Base-by-base conservation (phyloP, 1,140 invertebrate genomes). In the Chymomyza costata region DNA sequence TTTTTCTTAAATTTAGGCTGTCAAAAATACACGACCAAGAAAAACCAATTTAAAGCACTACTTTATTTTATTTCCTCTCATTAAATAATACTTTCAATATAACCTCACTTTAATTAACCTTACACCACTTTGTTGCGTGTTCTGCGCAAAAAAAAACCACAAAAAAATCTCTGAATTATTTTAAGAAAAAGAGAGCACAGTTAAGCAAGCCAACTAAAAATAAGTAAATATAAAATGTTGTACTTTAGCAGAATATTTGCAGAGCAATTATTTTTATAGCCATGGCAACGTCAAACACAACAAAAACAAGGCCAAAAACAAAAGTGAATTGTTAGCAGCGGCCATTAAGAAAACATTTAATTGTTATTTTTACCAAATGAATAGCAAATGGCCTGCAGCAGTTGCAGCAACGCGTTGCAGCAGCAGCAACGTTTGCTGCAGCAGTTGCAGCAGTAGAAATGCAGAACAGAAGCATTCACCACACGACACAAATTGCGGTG, bases 281-380 rank as follows among this genome's bases (percentile, higher is more conserved):
- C 39, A 43, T 28, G 43, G 65, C 56, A 25, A 47, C 38, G 53
- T 32, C 46, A 51, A 46, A 40, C 41, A 21, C 49, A 53, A 40
- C 48, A 56, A 35, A 16, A 52, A 8, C 34, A 41, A 34, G 65
- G 44, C 63, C 63, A 71, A 71, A 63, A 78, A 78, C 63, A 80
- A 78, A 69, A 73, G 62, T 66, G 55, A 78, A 71, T 67, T 71
- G 66, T 78, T 52, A 57, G 55, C 35, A 28, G 49, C 35, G 73
- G 67, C 59, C 73, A 78, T 70, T 78, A 65, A 74, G 73, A 78
- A 78, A 80, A 78, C 73, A 78, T 78, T 80, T 78, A 78, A 78
- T 78, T 78, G 73, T 78, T 78, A 78, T 80, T 78, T 80, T 78
- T 78, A 78, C 73, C 73, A 78, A 78, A 78, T 78, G 73, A 80